phyloP scores from a whole-genome alignment of 2,113 vertebrate species.

The Cervus canadensis region DNA sequence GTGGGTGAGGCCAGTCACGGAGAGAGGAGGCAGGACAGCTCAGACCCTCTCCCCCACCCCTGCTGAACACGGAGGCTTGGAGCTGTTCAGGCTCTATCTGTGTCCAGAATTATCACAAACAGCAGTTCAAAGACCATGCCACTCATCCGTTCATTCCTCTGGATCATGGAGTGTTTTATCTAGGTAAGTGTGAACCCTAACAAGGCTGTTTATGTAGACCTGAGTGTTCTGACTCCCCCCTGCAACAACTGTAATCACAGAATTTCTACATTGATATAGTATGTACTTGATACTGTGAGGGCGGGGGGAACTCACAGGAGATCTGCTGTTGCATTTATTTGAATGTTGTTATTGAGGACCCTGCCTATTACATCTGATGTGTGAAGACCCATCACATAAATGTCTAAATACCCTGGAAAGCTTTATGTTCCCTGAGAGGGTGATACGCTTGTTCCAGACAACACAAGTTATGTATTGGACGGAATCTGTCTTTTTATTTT shows the following conservation, averaged over 20 bases:
- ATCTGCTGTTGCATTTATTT: not conserved
- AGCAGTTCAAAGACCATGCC: not conserved
- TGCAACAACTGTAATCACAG: not conserved
- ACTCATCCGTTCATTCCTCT: accelerated
- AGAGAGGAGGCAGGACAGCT: too few species aligned
- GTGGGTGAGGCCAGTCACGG: not conserved
- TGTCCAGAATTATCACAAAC: not conserved
- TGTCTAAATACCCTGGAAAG: not conserved
- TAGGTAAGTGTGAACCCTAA: not conserved
- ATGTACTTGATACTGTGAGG: not conserved
- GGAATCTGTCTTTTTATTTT: too few species aligned
- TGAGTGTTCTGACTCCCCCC: not conserved
- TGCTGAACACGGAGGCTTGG: not conserved
- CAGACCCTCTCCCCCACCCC: accelerated
- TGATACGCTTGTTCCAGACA: not conserved
- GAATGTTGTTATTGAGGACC: not conserved
- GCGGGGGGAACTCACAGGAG: not conserved
- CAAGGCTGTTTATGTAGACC: not conserved
- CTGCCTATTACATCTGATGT: accelerated
- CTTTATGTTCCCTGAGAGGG: not conserved
- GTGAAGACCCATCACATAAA: not conserved
- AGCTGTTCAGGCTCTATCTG: not conserved
- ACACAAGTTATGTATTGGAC: not conserved
- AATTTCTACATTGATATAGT: not conserved
- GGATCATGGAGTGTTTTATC: not conserved